Base-by-base conservation (phyloP, 2,113 vertebrate species). In the Uria lomvia region DNA sequence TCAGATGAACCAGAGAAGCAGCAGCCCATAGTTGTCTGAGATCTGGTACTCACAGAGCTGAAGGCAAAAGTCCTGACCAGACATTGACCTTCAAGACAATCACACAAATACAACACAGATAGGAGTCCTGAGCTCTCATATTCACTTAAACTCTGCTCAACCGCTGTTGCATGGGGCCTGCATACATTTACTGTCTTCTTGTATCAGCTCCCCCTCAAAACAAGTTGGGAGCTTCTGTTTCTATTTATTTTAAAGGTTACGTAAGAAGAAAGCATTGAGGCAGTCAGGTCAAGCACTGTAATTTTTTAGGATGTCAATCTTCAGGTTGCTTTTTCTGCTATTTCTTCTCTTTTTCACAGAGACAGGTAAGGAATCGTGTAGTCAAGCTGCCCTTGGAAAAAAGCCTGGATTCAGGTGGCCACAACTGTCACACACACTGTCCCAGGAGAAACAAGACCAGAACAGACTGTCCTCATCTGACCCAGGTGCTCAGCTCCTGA, bases 11-110 rank as follows among this genome's bases (percentile, higher is more conserved):
- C 29, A 59, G n/a, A 32, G 18, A 58, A 78, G 30, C 9, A 68
- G 38, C 20, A 79, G 27, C 17, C 22, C 3, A 1, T 0, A 1
- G 21, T 2, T 62, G 5, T 45, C 42, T 67, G 26, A 84, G n/a
- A 38, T 42, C 16, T 59, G 22, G 14, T 40, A 12, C 47, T 71
- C 26, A 53, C 5, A 63, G 34, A 68, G 50, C 45, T 66, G 66
- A 74, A 66, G 26, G 36, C 14, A 79, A 21, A 60, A 71, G 22
- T 14, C 55, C 71, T 89, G 63, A 47, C 24, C 40, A 90, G 82
- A 29, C 29, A 55, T 1, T 49, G 32, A 16, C 27, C 56, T 79
- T 80, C 38, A 38, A 49, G 40, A 49, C 17, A 73, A 21, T 20
- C 58, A 43, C 40, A 56, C 14, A 30, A 68, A 24, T 14, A 8